phyloP scores from a whole-genome alignment of 1,140 invertebrate species.

The Druon quercuslanigerum region DNA sequence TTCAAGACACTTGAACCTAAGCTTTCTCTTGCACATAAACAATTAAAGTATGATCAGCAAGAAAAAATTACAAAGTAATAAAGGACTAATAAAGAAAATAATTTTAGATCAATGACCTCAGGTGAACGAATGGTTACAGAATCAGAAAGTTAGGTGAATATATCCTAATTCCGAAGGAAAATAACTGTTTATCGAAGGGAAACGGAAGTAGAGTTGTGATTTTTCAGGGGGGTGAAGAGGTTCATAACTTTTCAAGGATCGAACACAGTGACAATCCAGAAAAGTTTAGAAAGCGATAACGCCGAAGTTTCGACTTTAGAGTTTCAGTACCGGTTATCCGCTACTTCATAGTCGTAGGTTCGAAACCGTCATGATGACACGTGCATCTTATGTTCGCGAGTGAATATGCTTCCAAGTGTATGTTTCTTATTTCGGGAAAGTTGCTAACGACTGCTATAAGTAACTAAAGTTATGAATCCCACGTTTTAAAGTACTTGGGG shows the following conservation, averaged over 20 bases:
- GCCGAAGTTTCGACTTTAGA: constrained; percentile 38
- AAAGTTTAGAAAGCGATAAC: constrained; percentile 40
- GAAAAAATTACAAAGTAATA: too few relatives aligned
- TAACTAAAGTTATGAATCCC: not conserved
- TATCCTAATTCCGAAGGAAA: not conserved
- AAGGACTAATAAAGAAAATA: not conserved
- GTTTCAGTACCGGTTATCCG: constrained; percentile 38
- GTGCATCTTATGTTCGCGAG: constrained; percentile 40
- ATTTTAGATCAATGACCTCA: not conserved
- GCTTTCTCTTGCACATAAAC: too few relatives aligned
- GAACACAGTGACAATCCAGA: constrained; percentile 34
- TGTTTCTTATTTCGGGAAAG: constrained; percentile 22
- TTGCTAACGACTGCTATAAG: not conserved
- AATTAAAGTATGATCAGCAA: too few relatives aligned
- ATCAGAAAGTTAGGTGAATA: not conserved
- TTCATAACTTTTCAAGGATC: constrained; percentile 17
- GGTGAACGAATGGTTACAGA: not conserved
- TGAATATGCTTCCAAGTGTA: constrained; percentile 44
- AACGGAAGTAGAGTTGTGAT: not conserved
- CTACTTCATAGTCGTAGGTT: constrained; percentile 15
- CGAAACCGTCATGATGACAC: not conserved
- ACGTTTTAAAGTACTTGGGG: not conserved
- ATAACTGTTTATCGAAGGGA: not conserved
- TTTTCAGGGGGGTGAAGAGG: not conserved
- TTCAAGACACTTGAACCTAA: not conserved